Conservation (phyloP, 2,888 invertebrate genomes). For the Brachycybe producta region DNA sequence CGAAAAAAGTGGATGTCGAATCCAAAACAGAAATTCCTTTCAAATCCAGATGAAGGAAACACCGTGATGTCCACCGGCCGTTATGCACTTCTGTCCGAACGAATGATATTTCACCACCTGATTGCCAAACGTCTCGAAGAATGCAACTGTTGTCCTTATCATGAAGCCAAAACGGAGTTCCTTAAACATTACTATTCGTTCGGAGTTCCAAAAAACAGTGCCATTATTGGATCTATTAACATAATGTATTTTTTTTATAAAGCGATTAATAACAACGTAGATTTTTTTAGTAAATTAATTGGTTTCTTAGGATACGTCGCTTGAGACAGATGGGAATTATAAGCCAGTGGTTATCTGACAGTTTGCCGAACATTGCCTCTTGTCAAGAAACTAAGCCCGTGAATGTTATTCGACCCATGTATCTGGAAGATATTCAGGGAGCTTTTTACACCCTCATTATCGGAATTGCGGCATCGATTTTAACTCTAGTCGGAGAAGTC, state of each 20-base stretch:
- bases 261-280: not conserved
- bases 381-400: slow-evolving; percentile 1
- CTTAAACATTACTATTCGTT: slow-evolving; percentile 16
- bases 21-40: not conserved
- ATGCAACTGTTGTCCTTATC: slow-evolving; percentile 12
- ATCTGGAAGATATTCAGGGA: slow-evolving; percentile 12
- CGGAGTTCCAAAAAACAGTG: slow-evolving; percentile 10
- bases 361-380: slow-evolving; percentile 5
- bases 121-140: slow-evolving; percentile 5
- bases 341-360: slow-evolving; percentile 4
- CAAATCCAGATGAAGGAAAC: not conserved
- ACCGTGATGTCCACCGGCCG: not conserved
- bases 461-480: not conserved
- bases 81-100: slow-evolving; percentile 12
- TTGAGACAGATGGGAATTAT: slow-evolving; percentile 10
- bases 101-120: slow-evolving; percentile 8
- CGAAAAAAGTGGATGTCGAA: slow-evolving; percentile 5
- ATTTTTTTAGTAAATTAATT: not conserved
- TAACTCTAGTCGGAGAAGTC: slow-evolving; percentile 1
- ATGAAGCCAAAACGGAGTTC: slow-evolving; percentile 12
- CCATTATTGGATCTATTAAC: slow-evolving; percentile 8
- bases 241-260: too few species aligned
- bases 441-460: slow-evolving; percentile 11
- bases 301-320: slow-evolving; percentile 2
- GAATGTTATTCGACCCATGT: slow-evolving; percentile 2